Evolutionary conservation across 2,797 vertebrate species (phyloP).

Genomic region (Tarsius wallacei): DNA sequence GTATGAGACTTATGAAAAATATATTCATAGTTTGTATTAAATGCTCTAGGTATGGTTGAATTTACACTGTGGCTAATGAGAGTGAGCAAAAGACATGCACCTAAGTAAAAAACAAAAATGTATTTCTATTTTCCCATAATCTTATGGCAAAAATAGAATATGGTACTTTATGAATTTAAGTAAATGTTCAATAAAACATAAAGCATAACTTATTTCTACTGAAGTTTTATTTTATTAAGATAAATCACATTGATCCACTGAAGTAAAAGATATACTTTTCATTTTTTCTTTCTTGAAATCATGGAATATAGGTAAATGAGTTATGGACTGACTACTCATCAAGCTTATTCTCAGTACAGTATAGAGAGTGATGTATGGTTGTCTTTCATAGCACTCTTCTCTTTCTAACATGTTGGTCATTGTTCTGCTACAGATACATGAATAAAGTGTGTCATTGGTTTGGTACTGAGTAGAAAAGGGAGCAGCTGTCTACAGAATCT

Average conservation of each 20-base stretch:
- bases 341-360: neutral
- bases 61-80: neutral
- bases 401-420: neutral
- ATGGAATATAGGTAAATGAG: neutral
- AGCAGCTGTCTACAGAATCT: neutral
- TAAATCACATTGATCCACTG: neutral
- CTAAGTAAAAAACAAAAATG: neutral
- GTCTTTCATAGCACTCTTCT: neutral
- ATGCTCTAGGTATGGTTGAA: neutral
- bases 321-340: neutral
- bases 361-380: neutral
- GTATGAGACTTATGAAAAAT: neutral
- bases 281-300: neutral
- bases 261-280: neutral
- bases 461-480: neutral
- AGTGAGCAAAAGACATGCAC: neutral
- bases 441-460: neutral
- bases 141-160: neutral
- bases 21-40: neutral
- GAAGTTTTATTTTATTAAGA: neutral
- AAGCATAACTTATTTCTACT: neutral
- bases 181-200: neutral
- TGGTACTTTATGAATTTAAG: neutral
- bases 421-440: neutral
- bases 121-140: neutral